A percentile compares a stretch with the other conserved stretches of the same genome.
phyloP scores from a whole-genome alignment of 1,140 invertebrate genomes.

The Drosophila sechellia region DNA sequence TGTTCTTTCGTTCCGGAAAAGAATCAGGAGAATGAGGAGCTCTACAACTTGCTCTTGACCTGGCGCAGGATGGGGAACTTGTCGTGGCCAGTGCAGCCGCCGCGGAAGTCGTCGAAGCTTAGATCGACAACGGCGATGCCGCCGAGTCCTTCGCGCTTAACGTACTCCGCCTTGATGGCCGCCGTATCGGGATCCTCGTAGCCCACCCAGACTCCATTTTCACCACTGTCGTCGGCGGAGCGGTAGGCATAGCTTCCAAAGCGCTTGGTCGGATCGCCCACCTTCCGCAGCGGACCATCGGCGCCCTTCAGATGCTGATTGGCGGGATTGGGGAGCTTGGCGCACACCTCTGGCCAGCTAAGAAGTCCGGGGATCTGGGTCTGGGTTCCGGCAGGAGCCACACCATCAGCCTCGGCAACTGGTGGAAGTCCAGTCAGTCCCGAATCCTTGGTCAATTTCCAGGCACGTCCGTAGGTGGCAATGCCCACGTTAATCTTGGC shows the following conservation, averaged over 20 bases:
- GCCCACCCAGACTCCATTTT: conserved; percentile 93
- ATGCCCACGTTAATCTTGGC: conserved; percentile 93
- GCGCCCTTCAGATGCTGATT: conserved; percentile 87
- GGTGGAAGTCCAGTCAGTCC: conserved; percentile 91
- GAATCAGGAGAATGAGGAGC: too few relatives aligned
- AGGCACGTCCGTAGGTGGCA: conserved; percentile 92
- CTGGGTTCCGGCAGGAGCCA: conserved; percentile 87
- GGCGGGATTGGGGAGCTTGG: conserved; percentile 88
- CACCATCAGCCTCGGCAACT: conserved; percentile 87
- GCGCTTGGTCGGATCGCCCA: conserved; percentile 90
- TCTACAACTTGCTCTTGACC: conserved; percentile 86
- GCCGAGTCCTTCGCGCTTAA: conserved; percentile 90
- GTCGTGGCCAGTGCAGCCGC: conserved; percentile 89
- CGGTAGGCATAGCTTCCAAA: conserved; percentile 92
- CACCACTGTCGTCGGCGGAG: conserved; percentile 88
- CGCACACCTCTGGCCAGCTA: conserved; percentile 93
- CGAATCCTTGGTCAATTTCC: conserved; percentile 90
- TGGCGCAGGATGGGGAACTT: conserved; percentile 90
- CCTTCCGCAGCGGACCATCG: conserved; percentile 88
- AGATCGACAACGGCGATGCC: conserved; percentile 93
- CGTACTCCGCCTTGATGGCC: conserved; percentile 91
- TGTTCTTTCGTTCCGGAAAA: not conserved
- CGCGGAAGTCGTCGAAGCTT: conserved; percentile 93
- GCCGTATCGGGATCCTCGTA: conserved; percentile 95
- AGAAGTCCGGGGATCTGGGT: conserved; percentile 90